Evolutionary conservation across 2,113 vertebrate species (phyloP).

Genomic region (Nicator chloris): DNA sequence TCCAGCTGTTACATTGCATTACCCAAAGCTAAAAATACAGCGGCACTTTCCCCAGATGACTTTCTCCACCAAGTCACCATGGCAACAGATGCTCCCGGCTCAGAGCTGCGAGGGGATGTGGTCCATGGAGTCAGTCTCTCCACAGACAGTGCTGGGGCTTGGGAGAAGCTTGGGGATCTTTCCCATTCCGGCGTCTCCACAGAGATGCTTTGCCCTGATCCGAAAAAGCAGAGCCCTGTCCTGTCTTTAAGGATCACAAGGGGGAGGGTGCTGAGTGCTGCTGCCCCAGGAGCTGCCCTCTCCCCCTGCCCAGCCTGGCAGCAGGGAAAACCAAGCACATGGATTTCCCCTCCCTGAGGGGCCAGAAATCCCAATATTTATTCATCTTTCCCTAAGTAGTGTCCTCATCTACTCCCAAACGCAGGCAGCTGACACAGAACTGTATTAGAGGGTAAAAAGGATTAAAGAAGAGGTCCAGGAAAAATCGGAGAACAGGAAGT

Average conservation of each 20-base stretch:
- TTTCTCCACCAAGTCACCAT: constrained; percentile 19
- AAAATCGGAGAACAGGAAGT: not conserved
- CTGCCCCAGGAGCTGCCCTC: not conserved
- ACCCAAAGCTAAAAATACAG: constrained; percentile 48
- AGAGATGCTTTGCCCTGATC: not conserved
- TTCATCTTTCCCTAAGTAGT: not conserved
- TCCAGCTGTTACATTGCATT: constrained; percentile 39
- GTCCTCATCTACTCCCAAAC: not conserved
- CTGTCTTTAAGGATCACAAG: not conserved
- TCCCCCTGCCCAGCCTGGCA: not conserved
- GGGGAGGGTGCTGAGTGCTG: rapidly evolving
- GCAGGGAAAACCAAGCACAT: not conserved
- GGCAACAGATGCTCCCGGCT: constrained; percentile 43
- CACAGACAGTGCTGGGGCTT: not conserved
- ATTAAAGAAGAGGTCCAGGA: not conserved
- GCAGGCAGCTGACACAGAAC: not conserved
- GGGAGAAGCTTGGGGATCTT: not conserved
- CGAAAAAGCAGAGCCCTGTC: not conserved
- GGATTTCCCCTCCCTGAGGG: not conserved
- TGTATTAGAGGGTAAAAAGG: not conserved
- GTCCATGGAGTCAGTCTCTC: not conserved
- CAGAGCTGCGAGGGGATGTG: not conserved
- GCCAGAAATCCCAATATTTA: not conserved
- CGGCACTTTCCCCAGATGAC: constrained; percentile 28
- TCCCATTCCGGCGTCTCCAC: not conserved